Conservation (phyloP, 2,113 vertebrate species). For the Crotalus horridus region DNA sequence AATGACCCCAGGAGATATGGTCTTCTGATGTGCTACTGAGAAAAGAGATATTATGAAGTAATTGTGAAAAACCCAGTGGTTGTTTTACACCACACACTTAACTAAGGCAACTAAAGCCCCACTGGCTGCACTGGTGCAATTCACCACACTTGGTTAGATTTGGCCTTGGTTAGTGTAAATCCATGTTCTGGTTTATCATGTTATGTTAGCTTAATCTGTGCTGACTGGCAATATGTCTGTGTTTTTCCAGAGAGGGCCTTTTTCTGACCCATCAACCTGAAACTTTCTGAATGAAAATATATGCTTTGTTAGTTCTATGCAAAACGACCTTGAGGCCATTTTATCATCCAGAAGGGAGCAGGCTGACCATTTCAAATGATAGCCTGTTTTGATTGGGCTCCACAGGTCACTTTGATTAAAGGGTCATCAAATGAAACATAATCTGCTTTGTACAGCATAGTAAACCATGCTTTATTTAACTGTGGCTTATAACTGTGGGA, state of each 20-base stretch:
- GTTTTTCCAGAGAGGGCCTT: not conserved
- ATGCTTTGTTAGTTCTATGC: not conserved
- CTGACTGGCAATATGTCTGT: not conserved
- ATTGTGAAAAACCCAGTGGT: not conserved
- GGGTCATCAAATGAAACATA: not conserved
- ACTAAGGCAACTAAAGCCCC: not conserved
- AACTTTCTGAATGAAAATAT: not conserved
- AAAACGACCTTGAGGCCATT: not conserved
- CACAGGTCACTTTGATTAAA: not conserved
- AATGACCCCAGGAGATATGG: slow-evolving; percentile 24
- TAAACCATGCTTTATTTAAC: not conserved
- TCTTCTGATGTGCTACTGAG: slow-evolving; percentile 44
- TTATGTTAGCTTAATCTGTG: not conserved
- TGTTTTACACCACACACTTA: slow-evolving; percentile 22
- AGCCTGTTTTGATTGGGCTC: not conserved
- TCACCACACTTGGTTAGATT: not conserved
- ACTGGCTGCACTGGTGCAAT: not conserved
- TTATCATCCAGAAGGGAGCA: not conserved
- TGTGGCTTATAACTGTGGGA: too few species aligned
- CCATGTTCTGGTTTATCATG: not conserved
- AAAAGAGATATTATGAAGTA: slow-evolving; percentile 11
- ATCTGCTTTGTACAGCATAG: not conserved
- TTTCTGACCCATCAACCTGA: not conserved
- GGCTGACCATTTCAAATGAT: not conserved
- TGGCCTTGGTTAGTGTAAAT: not conserved